These are phyloP conservation scores for Cryptocephalus primarius DNA, from an alignment of 2,888 invertebrate genomes.

Conservation along the genomic window DNA sequence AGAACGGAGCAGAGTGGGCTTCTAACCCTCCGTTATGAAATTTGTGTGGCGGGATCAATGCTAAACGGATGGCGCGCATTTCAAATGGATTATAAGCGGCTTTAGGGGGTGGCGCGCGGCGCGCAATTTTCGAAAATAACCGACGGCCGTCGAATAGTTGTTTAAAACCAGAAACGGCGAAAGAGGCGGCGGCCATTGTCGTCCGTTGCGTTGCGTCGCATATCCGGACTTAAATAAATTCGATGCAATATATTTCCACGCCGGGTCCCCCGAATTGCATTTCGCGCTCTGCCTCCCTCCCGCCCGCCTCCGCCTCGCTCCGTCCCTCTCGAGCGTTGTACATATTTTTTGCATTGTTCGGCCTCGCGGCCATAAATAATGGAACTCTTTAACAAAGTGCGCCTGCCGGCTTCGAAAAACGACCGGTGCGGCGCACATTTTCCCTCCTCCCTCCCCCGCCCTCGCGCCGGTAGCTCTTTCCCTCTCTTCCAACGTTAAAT, in stretches of 20 bases:
- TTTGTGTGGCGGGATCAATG: too few relatives aligned
- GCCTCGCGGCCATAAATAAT: conserved; percentile 35
- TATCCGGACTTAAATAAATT: conserved; percentile 28
- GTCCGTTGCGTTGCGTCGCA: conserved; percentile 16
- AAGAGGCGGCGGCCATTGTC: conserved; percentile 2
- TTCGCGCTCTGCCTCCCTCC: conserved; percentile 16
- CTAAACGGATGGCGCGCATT: too few relatives aligned
- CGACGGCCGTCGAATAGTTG: too few relatives aligned
- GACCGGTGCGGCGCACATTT: conserved; percentile 2
- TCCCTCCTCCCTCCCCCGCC: conserved; percentile 13
- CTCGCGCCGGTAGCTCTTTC: conserved; percentile 5
- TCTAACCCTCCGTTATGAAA: too few relatives aligned
- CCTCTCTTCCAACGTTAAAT: too few relatives aligned
- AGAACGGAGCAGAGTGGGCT: too few relatives aligned
- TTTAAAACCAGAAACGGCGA: too few relatives aligned
- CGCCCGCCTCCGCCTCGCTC: conserved; percentile 5
- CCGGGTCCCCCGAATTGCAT: conserved; percentile 25
- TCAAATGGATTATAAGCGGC: too few relatives aligned
- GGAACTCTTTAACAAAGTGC: conserved; percentile 36
- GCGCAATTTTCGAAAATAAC: too few relatives aligned
- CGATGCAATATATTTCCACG: conserved; percentile 27
- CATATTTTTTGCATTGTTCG: conserved; percentile 35
- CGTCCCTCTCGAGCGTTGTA: conserved; percentile 29
- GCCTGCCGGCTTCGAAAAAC: conserved; percentile 23
- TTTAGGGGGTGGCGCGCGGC: too few relatives aligned